Evolutionary conservation across 2,113 vertebrate species (phyloP).

Genomic region (Atrichornis clamosus): DNA sequence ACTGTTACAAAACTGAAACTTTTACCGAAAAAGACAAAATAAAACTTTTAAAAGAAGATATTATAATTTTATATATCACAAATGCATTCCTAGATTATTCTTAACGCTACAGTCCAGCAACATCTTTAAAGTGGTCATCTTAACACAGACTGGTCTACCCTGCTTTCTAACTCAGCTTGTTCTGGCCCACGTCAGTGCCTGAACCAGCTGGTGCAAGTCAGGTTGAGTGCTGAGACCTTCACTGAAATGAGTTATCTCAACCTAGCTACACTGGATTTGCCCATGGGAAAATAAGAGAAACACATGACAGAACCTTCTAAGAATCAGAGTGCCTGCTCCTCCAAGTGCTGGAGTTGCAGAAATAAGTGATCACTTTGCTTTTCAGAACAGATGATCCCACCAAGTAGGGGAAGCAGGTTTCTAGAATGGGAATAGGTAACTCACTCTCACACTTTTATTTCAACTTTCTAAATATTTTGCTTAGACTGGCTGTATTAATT

Average conservation of each 20-base stretch:
- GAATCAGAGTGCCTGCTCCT: not conserved
- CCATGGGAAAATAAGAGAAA: not conserved
- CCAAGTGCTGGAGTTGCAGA: not conserved
- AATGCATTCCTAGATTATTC: not conserved
- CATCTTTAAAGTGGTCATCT: not conserved
- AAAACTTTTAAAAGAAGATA: not conserved
- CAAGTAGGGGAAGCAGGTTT: not conserved
- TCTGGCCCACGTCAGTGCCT: not conserved
- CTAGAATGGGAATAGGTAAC: not conserved
- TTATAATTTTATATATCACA: not conserved
- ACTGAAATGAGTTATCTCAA: not conserved
- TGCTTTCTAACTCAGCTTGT: not conserved
- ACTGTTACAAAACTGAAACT: not conserved
- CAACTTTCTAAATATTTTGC: not conserved
- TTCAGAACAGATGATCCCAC: not conserved
- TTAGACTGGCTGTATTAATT: not conserved
- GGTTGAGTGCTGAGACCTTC: not conserved
- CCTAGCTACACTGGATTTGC: not conserved
- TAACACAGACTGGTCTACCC: not conserved
- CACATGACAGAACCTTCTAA: not conserved
- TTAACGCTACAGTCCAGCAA: not conserved
- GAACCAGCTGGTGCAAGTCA: not conserved
- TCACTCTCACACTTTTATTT: not conserved
- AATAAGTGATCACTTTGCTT: not conserved
- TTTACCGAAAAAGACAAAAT: not conserved